Conservation (phyloP, 1,140 invertebrate species). For the Nautilus pompilius region DNA sequence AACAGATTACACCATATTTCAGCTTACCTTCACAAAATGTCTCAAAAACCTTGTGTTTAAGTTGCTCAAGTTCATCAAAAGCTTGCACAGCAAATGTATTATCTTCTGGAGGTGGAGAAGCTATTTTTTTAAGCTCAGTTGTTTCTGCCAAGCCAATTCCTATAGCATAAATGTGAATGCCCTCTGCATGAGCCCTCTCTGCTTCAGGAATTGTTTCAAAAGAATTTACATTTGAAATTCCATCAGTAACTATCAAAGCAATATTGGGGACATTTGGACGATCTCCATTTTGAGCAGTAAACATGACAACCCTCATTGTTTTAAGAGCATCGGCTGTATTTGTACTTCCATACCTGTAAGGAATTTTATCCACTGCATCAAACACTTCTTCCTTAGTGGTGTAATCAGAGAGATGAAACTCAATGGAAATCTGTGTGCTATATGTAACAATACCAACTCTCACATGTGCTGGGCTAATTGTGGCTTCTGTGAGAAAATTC, state of each 20-base stretch:
- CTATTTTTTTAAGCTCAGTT: conserved; percentile 33
- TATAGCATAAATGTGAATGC: conserved; percentile 9
- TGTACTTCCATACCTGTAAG: conserved; percentile 23
- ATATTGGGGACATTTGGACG: conserved; percentile 39
- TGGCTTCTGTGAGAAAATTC: neutral
- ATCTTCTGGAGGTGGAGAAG: conserved; percentile 22
- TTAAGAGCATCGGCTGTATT: conserved; percentile 34
- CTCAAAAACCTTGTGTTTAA: conserved; percentile 24
- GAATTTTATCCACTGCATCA: conserved; percentile 21
- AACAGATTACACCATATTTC: neutral
- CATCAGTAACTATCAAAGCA: conserved; percentile 42
- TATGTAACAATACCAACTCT: neutral
- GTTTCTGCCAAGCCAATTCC: conserved; percentile 23
- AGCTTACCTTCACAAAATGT: conserved; percentile 23
- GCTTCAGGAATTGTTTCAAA: conserved; percentile 30
- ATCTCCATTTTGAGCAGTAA: conserved; percentile 21
- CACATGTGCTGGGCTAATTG: neutral
- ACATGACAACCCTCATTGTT: conserved; percentile 18
- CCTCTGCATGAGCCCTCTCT: neutral
- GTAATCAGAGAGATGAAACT: conserved; percentile 22
- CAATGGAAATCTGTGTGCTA: conserved; percentile 15
- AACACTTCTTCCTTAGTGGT: conserved; percentile 13
- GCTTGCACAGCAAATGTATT: conserved; percentile 31
- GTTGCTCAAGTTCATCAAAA: conserved; percentile 27
- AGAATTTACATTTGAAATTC: conserved; percentile 43